These are phyloP conservation scores for Spicauda simplicius DNA, from an alignment of 2,888 invertebrate genomes.

Conservation along the genomic window DNA sequence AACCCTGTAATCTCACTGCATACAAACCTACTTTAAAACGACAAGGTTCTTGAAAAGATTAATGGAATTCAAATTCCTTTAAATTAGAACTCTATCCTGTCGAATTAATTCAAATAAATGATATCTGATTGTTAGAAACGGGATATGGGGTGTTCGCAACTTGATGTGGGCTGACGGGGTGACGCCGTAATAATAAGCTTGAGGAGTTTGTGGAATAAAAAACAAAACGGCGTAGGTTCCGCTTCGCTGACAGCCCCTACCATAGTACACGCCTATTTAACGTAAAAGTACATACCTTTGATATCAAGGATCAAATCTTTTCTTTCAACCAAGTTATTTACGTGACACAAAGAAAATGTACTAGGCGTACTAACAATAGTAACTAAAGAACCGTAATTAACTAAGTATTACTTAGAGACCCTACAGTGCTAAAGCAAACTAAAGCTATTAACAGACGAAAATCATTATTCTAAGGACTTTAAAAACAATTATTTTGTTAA, in stretches of 20 bases:
- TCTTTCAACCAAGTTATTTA: constrained; percentile 3
- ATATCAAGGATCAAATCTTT: constrained; percentile 9
- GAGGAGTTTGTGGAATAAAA: constrained; percentile 66
- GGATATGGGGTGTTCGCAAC: constrained; percentile 77
- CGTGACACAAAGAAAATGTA: not conserved
- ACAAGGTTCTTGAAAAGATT: constrained; percentile 52
- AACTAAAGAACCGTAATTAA: not conserved
- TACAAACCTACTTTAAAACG: constrained; percentile 40
- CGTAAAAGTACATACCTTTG: constrained; percentile 28
- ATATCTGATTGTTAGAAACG: constrained; percentile 69
- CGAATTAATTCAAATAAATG: constrained; percentile 42
- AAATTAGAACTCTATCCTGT: constrained; percentile 57
- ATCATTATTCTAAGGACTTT: too few relatives aligned
- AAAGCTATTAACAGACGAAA: not conserved
- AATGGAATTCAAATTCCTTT: constrained; percentile 37
- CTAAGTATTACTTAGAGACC: not conserved
- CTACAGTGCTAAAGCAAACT: not conserved
- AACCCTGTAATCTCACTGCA: constrained; percentile 42
- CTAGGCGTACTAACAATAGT: not conserved
- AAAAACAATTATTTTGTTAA: too few relatives aligned
- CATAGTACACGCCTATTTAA: constrained; percentile 66
- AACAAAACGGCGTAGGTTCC: constrained; percentile 68
- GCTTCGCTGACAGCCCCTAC: constrained; percentile 71
- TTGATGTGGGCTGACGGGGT: constrained; percentile 74
- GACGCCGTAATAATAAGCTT: constrained; percentile 79